Evolutionary conservation across 2,888 invertebrate genomes (phyloP).

Genomic region (Drosophila bunnanda): DNA sequence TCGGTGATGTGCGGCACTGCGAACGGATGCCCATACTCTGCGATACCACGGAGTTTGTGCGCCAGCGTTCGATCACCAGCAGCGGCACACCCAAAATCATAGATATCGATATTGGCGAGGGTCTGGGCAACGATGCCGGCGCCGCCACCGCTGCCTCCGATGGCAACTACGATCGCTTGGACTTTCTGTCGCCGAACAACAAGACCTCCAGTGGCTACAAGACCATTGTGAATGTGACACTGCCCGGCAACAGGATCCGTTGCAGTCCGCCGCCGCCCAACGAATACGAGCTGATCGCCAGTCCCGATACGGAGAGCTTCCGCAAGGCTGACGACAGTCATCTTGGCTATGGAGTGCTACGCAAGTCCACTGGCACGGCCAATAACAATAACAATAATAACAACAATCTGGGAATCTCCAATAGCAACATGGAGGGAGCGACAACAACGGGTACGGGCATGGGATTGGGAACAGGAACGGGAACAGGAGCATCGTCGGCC

Average conservation of each 20-base stretch:
- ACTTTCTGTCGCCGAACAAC: slow-evolving; percentile 91
- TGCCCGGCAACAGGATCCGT: slow-evolving; percentile 82
- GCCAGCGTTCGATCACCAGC: slow-evolving; percentile 83
- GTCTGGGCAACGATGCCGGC: slow-evolving; percentile 15
- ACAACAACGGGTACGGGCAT: slow-evolving; percentile 35
- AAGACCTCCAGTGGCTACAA: slow-evolving; percentile 90
- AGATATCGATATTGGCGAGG: slow-evolving; percentile 82
- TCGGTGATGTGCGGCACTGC: slow-evolving; percentile 90
- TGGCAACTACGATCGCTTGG: slow-evolving; percentile 90
- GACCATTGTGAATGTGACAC: slow-evolving; percentile 88
- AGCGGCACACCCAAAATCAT: slow-evolving; percentile 73
- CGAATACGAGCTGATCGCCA: slow-evolving; percentile 91
- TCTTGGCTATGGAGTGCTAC: slow-evolving; percentile 91
- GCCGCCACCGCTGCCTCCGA: background rate
- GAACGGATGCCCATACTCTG: slow-evolving; percentile 85
- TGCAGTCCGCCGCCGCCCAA: slow-evolving; percentile 86
- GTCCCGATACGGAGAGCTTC: slow-evolving; percentile 88
- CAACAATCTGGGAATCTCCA: slow-evolving; percentile 50
- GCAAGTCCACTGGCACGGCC: slow-evolving; percentile 86
- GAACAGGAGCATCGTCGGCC: slow-evolving; percentile 71
- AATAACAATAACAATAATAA: slow-evolving; percentile 39
- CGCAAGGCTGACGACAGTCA: slow-evolving; percentile 92
- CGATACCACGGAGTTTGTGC: slow-evolving; percentile 81
- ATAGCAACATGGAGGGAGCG: slow-evolving; percentile 30
- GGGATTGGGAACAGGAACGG: slow-evolving; percentile 40